Conservation (phyloP, 2,888 invertebrate genomes). For the Tenthredo livida region DNA sequence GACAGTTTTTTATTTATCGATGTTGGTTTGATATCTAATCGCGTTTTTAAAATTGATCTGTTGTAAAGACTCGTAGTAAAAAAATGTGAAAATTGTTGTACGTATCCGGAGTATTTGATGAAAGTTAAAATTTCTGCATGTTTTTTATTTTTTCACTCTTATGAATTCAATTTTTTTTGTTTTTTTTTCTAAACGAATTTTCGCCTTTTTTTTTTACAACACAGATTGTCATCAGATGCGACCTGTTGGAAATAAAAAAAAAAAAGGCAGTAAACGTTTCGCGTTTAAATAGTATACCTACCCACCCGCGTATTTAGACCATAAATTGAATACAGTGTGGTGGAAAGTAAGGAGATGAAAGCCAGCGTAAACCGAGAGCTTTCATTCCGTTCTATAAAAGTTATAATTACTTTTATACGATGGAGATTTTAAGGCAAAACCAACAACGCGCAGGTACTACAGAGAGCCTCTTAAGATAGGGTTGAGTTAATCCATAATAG, state of each 20-base stretch:
- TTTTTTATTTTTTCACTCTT: background rate
- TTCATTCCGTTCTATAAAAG: constrained; percentile 36
- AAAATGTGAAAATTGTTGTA: too few relatives aligned
- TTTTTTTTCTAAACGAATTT: too few relatives aligned
- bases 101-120: background rate
- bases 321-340: constrained; percentile 31
- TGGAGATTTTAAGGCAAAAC: constrained; percentile 22
- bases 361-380: background rate
- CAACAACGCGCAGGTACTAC: constrained; percentile 10
- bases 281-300: background rate
- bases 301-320: background rate
- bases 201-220: background rate
- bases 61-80: too few relatives aligned
- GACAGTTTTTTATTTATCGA: too few relatives aligned
- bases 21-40: too few relatives aligned
- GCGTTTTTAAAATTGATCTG: too few relatives aligned
- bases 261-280: background rate
- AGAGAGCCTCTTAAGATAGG: background rate
- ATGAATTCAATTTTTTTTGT: background rate
- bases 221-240: background rate
- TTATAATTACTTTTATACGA: constrained; percentile 42
- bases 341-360: background rate
- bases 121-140: background rate
- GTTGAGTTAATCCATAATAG: constrained; percentile 12
- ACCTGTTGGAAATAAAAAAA: background rate